Base-by-base conservation (phyloP, 2,797 vertebrate species). In the Oryzias sinensis region DNA sequence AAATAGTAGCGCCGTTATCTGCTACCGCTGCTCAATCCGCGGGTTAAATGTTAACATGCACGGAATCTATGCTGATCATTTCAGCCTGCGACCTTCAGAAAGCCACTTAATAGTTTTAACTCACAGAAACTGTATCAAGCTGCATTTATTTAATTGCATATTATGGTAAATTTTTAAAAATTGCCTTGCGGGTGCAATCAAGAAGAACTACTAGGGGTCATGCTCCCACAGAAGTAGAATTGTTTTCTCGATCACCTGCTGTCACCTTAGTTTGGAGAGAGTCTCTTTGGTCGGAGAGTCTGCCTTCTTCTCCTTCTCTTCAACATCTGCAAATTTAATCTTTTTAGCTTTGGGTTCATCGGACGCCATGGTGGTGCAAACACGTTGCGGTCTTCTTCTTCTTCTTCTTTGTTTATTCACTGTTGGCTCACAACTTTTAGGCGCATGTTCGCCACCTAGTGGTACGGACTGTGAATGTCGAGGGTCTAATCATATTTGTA, bases 331-430 rank as follows among this genome's bases (percentile, higher is more conserved):
- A 5, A 91, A 78, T 81, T 84, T 92, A 1, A 43, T 64, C 83
- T 86, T 93, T 80, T 92, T 93, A 15, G 90, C 87, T 82, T 74
- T 84, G 0, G 90, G 91, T 79, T 90, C 90, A 0, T 68, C 88
- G 0, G 87, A 86, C 14, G 90, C 86, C 91, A 93, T 93, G 61
- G 22, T 0, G 4, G 1, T 22, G 15, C 1, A 37, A 45, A 54
- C 73, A 83, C 72, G 85, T 37, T 82, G 49, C 20, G n/a, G n/a
- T n/a, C n/a, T 37, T 37, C 33, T 3, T 5, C 9, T 9, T 3
- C 9, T 11, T 11, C 9, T 37, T 37, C 33, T 37, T 37, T 9
- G 9, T 37, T 13, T 11, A 37, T 3, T 37, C 9, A 8, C 9
- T 9, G 9, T 11, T 37, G 33, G 33, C 29, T 37, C 3, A 9